Base-by-base conservation (phyloP, 2,888 invertebrate species). In the Periphyllus acericola region DNA sequence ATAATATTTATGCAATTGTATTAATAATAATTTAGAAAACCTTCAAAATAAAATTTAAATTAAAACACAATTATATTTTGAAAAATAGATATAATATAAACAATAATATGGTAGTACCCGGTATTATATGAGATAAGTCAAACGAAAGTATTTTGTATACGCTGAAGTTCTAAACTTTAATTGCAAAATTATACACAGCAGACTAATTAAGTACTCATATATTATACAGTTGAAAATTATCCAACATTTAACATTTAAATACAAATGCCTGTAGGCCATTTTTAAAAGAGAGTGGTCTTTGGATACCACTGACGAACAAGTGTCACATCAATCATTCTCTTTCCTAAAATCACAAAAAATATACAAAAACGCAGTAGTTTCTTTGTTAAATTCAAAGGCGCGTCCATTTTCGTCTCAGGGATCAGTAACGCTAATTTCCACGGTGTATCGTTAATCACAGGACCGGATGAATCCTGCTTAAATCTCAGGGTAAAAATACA, bases 391-490 rank as follows among this genome's bases (percentile, higher is more conserved):
- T 76, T 66, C 66, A 32, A 76, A 66, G 66, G 0, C 66, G 8
- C 76, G 52, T 52, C 52, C 71, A 14, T 76, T 66, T 76, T 66
- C 32, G 21, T 25, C 76, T 25, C 46, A 17, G 75, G 66, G 55
- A 32, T 36, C 84, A 29, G 78, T 34, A 80, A 80, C 71, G 60
- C 80, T 87, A 80, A 87, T 80, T 87, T 80, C 74, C 72, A 80
- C 66, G 25, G 71, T 72, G 29, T 46, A 66, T 87, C 86, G 86
- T 87, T 87, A 87, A 87, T 87, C 86, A 87, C 86, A 55, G n/a
- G 25, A 79, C 72, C 86, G 80, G 46, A 34, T 40, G 55, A 87
- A 80, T 72, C 72, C 79, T 25, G 84, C 40, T 68, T 72, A 87
- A 87, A 80, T 87, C 79, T 60, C 79, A 8, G 74, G 60, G 60